A percentile compares a stretch with the other conserved stretches of the same genome.
Evolutionary conservation across 2,797 vertebrate species (phyloP).

Genomic region (Rhadinocentrus ornatus): DNA sequence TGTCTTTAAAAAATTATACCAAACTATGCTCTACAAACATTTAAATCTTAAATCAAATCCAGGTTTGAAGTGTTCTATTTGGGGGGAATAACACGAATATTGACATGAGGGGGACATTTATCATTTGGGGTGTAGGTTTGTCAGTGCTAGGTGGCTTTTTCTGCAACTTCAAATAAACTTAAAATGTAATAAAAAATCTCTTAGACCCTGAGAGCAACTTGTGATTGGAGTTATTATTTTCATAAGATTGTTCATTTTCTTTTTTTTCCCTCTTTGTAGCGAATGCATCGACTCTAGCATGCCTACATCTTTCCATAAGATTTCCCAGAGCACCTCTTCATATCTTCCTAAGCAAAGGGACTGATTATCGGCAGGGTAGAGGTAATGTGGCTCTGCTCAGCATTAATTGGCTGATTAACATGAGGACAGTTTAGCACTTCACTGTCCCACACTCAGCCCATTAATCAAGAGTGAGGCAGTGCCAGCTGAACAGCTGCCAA

Average conservation of each 20-base stretch:
- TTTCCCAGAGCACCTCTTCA: slow-evolving; percentile 41
- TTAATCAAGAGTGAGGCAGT: slow-evolving; percentile 72
- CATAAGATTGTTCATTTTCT: slow-evolving; percentile 2
- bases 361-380: slow-evolving; percentile 72
- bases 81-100: slow-evolving; percentile 15
- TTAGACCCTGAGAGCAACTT: neutral
- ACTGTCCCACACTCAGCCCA: slow-evolving; percentile 73
- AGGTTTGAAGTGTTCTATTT: slow-evolving; percentile 13
- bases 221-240: slow-evolving; percentile 51
- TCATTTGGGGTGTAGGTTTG: neutral
- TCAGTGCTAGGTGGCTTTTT: slow-evolving; percentile 18
- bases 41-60: neutral
- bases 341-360: slow-evolving; percentile 60
- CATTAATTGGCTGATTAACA: slow-evolving; percentile 86
- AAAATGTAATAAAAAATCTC: neutral
- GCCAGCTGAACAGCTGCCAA: slow-evolving; percentile 80
- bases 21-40: slow-evolving; percentile 18
- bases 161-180: slow-evolving; percentile 16
- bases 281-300: neutral
- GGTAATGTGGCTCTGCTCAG: slow-evolving; percentile 68
- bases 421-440: slow-evolving; percentile 82
- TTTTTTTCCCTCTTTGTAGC: slow-evolving; percentile 12
- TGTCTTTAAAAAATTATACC: slow-evolving; percentile 26
- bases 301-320: slow-evolving; percentile 32
- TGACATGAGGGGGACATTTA: neutral